Conservation (phyloP, 2,113 vertebrate species). For the Pogonocichla stellata region DNA sequence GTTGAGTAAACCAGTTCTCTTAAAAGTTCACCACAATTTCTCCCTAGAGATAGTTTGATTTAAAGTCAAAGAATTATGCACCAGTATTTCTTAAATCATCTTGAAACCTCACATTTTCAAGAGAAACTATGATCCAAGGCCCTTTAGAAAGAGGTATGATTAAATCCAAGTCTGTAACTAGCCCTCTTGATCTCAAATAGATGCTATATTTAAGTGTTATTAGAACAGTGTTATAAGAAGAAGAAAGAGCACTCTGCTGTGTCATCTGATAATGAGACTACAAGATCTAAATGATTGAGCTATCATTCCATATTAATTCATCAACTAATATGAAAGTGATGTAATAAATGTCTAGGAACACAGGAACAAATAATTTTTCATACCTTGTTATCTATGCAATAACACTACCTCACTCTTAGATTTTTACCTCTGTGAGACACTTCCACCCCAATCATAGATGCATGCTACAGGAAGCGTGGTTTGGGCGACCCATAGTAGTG, state of each 20-base stretch:
- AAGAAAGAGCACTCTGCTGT: neutral
- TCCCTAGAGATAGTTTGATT: neutral
- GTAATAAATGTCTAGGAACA: neutral
- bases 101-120: neutral
- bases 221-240: neutral
- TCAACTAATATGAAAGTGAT: neutral
- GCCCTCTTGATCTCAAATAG: neutral
- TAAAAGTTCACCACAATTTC: neutral
- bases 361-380: neutral
- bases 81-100: neutral
- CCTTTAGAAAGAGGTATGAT: neutral
- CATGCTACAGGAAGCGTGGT: neutral
- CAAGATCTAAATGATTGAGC: neutral
- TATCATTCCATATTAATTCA: neutral
- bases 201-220: neutral
- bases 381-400: neutral
- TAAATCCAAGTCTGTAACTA: neutral
- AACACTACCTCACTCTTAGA: neutral
- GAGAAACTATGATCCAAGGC: neutral
- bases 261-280: neutral
- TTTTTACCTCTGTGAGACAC: neutral
- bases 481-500: neutral
- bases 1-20: neutral
- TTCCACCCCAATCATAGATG: neutral
- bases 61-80: neutral